A percentile compares a stretch with the other conserved stretches of the same genome.
These are phyloP conservation scores for Lochmaea crataegi DNA, from an alignment of 2,888 invertebrate genomes.

Conservation along the genomic window DNA sequence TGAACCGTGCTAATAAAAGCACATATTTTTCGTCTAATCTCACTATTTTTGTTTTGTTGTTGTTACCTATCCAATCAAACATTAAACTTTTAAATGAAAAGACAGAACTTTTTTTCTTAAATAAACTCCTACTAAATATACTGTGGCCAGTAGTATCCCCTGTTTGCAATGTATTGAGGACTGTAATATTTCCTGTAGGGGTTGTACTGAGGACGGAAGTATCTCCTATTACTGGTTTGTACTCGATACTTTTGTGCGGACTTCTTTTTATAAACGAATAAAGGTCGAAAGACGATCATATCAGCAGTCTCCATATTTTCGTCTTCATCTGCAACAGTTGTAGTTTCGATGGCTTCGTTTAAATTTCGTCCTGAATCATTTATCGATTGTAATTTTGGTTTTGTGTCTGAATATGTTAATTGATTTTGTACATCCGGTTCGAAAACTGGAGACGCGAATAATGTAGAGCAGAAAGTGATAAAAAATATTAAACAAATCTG, in stretches of 20 bases:
- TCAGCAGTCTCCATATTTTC: conserved; percentile 46
- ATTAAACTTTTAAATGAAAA: too few relatives aligned
- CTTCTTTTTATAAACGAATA: conserved; percentile 45
- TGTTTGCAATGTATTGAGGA: neutral
- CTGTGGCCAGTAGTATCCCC: neutral
- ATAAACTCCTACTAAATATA: neutral
- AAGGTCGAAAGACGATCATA: conserved; percentile 45
- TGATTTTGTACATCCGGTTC: neutral
- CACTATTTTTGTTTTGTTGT: too few relatives aligned
- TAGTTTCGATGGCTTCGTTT: neutral
- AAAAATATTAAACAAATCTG: neutral
- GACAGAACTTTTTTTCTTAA: neutral
- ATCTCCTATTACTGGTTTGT: conserved; percentile 10
- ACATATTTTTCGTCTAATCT: too few relatives aligned
- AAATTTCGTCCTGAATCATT: neutral
- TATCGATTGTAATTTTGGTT: neutral
- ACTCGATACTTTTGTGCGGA: conserved; percentile 32
- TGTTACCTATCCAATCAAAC: too few relatives aligned
- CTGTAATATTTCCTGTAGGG: neutral
- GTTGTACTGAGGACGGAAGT: conserved; percentile 8
- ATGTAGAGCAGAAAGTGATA: neutral
- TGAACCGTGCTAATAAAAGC: too few relatives aligned
- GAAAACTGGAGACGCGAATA: neutral
- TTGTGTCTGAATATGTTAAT: neutral
- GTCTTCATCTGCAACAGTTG: neutral